Conservation (phyloP, 2,797 vertebrate species). For the Coluber constrictor region DNA sequence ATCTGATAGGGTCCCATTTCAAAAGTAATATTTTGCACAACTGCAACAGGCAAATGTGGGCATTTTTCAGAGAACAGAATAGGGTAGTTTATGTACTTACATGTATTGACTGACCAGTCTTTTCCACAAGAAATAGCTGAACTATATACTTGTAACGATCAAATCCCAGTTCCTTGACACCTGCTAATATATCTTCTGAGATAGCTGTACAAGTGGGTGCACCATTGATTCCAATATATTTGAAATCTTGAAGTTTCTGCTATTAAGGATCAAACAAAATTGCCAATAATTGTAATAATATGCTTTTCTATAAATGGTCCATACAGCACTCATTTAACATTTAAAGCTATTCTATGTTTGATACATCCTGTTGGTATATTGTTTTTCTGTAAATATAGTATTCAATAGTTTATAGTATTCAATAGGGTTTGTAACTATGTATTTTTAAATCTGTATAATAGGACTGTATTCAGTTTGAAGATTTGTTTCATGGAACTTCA, state of each 20-base stretch:
- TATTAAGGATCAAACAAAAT: constrained; percentile 58
- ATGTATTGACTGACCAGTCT: constrained; percentile 69
- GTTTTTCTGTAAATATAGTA: background rate
- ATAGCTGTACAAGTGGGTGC: constrained; percentile 60
- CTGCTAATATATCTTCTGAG: constrained; percentile 65
- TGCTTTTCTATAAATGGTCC: background rate
- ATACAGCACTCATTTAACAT: background rate
- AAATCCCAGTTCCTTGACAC: constrained; percentile 66
- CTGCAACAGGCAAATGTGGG: background rate
- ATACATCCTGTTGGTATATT: background rate
- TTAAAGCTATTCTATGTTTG: background rate
- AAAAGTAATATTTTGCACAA: background rate
- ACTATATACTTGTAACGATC: constrained; percentile 72
- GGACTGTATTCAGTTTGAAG: background rate
- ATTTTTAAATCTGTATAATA: background rate
- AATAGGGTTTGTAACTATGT: background rate
- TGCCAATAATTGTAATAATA: constrained; percentile 33
- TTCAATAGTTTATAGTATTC: background rate
- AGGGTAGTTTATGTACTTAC: constrained; percentile 58
- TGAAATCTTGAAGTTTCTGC: constrained; percentile 61
- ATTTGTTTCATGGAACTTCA: background rate
- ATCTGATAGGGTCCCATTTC: background rate
- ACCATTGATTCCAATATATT: constrained; percentile 55
- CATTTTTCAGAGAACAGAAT: background rate
- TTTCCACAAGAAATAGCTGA: constrained; percentile 70